These are phyloP conservation scores for Limnephilus lunatus DNA, from an alignment of 2,888 invertebrate species.

Conservation along the genomic window DNA sequence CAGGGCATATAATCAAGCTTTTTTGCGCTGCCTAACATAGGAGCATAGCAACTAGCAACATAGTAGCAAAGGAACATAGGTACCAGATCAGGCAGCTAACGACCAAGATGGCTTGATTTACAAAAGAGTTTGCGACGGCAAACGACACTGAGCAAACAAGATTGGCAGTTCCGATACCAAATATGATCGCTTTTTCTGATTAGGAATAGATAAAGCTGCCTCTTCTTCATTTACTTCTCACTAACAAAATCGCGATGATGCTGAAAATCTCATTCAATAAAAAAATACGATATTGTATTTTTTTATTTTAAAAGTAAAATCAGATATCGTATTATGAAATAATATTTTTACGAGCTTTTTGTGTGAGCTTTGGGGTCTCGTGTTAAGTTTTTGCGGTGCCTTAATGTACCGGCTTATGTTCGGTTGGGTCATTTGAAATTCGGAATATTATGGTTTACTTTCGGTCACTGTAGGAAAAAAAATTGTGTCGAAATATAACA, in stretches of 20 bases:
- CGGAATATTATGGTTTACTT: neutral
- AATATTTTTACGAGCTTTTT: neutral
- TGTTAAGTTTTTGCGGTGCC: neutral
- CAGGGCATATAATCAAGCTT: slow-evolving; percentile 43
- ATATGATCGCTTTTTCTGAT: neutral
- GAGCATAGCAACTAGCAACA: neutral
- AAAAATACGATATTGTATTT: neutral
- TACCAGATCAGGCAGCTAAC: slow-evolving; percentile 30
- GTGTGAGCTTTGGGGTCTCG: neutral
- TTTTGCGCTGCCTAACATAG: slow-evolving; percentile 42
- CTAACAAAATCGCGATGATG: neutral
- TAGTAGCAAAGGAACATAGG: neutral
- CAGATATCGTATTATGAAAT: neutral
- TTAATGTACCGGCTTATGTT: neutral
- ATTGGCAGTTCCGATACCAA: neutral
- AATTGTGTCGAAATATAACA: too few relatives aligned
- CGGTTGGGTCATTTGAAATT: neutral
- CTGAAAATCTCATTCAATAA: neutral
- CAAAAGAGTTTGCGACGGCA: slow-evolving; percentile 17
- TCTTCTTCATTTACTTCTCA: neutral
- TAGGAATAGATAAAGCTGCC: neutral
- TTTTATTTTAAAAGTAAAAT: neutral
- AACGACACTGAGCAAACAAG: neutral
- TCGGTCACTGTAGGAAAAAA: neutral
- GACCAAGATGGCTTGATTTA: slow-evolving; percentile 46